phyloP scores from a whole-genome alignment of 2,888 invertebrate genomes.

The Pyrrhia umbra region DNA sequence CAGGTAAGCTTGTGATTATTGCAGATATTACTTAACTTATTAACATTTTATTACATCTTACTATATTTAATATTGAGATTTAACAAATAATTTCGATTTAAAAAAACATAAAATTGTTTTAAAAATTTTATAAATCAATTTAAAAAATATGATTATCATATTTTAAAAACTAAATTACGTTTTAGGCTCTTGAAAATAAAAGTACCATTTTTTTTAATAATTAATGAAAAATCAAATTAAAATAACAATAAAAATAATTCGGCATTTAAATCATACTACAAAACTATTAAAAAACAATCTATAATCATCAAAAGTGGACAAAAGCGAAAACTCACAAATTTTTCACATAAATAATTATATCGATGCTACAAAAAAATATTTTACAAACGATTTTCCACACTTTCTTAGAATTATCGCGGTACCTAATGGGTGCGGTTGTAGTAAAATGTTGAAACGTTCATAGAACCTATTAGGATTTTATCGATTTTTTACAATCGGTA shows the following conservation, averaged over 20 bases:
- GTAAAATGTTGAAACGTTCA: conserved; percentile 37
- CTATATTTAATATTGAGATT: not conserved
- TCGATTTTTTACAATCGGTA: conserved; percentile 46
- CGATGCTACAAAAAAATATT: not conserved
- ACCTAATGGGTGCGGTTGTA: conserved; percentile 43
- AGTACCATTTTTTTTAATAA: too few species aligned
- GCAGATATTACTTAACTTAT: not conserved
- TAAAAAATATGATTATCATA: too few species aligned
- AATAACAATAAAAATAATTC: not conserved
- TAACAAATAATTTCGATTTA: too few species aligned
- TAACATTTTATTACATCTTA: not conserved
- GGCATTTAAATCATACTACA: not conserved
- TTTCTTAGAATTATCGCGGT: conserved; percentile 24
- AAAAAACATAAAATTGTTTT: too few species aligned
- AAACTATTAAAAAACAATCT: not conserved
- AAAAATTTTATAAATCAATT: too few species aligned
- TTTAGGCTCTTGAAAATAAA: too few species aligned
- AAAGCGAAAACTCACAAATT: not conserved
- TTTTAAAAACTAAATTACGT: too few species aligned
- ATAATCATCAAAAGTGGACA: too few species aligned
- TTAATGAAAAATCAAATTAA: not conserved
- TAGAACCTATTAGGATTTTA: conserved; percentile 42
- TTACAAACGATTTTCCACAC: conserved; percentile 20
- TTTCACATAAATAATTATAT: not conserved
- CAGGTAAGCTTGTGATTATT: conserved; percentile 54